Conservation (phyloP, 2,888 invertebrate species). For the Acanthosoma haemorrhoidale region DNA sequence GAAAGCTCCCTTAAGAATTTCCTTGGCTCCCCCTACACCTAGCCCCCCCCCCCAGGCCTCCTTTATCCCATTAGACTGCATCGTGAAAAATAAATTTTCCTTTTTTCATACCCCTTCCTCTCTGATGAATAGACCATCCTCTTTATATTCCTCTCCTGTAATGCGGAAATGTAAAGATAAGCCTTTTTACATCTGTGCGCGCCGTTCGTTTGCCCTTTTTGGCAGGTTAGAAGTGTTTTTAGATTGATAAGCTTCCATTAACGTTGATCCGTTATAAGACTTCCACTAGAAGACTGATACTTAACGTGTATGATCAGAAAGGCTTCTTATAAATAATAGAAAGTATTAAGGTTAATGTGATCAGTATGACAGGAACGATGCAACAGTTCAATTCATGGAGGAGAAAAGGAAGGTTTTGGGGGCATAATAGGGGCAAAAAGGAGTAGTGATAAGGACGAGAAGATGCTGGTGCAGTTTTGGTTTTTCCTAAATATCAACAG, state of each 20-base stretch:
- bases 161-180: constrained; percentile 15
- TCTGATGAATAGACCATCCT: constrained; percentile 3
- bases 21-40: not conserved
- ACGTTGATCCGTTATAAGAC: too few relatives aligned
- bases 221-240: not conserved
- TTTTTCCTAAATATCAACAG: too few relatives aligned
- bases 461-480: too few relatives aligned
- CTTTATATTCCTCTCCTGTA: constrained; percentile 12
- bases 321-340: too few relatives aligned
- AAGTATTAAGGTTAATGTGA: too few relatives aligned
- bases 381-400: too few relatives aligned
- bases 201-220: not conserved
- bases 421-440: too few relatives aligned
- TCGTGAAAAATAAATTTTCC: constrained; percentile 11
- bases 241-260: not conserved
- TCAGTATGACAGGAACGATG: too few relatives aligned
- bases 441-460: too few relatives aligned
- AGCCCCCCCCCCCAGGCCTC: not conserved
- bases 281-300: too few relatives aligned
- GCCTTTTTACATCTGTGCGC: not conserved
- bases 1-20: constrained; percentile 16
- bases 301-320: too few relatives aligned
- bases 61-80: constrained; percentile 23
- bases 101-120: constrained; percentile 15
- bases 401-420: too few relatives aligned